These are phyloP conservation scores for Phoeniculus purpureus DNA, from an alignment of 2,797 vertebrate species.

Conservation along the genomic window DNA sequence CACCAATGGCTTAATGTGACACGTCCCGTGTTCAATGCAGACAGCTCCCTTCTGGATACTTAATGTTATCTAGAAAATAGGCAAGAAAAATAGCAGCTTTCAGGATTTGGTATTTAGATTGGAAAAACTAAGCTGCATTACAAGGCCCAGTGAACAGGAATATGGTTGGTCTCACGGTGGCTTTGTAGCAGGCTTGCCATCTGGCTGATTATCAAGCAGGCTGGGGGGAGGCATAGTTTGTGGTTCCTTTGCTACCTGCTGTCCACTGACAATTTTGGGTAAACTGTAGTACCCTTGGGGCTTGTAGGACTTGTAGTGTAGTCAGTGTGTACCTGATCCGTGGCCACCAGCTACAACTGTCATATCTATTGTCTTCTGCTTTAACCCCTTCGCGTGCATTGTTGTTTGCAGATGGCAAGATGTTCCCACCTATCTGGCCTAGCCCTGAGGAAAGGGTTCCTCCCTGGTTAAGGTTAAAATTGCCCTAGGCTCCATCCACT, in stretches of 20 bases:
- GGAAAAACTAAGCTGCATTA: constrained; percentile 72
- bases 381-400: background rate
- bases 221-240: background rate
- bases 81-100: constrained; percentile 55
- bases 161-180: constrained; percentile 29
- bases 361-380: background rate
- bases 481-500: background rate
- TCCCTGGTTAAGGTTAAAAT: background rate
- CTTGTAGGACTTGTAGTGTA: too few species aligned
- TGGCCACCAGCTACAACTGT: background rate
- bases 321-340: background rate
- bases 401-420: background rate
- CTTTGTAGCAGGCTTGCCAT: constrained; percentile 46
- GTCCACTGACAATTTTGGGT: background rate
- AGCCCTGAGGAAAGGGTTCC: background rate
- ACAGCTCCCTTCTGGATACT: constrained; percentile 55
- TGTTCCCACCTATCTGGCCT: background rate
- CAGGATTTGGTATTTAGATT: constrained; percentile 56
- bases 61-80: constrained; percentile 2
- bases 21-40: constrained; percentile 50
- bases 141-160: constrained; percentile 32
- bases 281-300: background rate
- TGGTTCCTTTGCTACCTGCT: background rate
- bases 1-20: constrained; percentile 39
- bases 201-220: background rate